phyloP scores from a whole-genome alignment of 1,140 invertebrate species.

The Drosophila gunungcola region DNA sequence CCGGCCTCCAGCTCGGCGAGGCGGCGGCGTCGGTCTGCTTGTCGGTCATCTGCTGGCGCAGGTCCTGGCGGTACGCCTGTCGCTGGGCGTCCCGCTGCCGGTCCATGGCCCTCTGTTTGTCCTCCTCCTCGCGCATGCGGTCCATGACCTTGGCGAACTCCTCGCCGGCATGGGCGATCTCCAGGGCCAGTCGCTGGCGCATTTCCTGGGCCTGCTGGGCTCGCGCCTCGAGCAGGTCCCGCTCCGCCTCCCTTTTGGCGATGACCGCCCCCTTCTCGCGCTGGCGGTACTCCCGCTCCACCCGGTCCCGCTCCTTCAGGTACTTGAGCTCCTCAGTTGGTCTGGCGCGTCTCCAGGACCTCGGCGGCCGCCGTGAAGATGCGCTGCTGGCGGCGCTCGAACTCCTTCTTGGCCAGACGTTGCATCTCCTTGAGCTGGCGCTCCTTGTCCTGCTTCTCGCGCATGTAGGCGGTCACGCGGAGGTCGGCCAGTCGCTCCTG shows the following conservation, averaged over 20 bases:
- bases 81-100: constrained; percentile 59
- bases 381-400: constrained; percentile 85
- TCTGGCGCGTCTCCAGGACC: constrained; percentile 76
- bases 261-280: constrained; percentile 86
- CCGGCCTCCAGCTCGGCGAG: constrained; percentile 84
- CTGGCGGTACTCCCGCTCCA: constrained; percentile 86
- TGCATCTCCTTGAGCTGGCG: constrained; percentile 84
- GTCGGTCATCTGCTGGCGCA: constrained; percentile 86
- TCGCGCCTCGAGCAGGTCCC: constrained; percentile 85
- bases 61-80: constrained; percentile 68
- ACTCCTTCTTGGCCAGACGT: constrained; percentile 80
- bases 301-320: constrained; percentile 86
- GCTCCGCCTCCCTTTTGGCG: constrained; percentile 85
- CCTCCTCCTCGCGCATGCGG: constrained; percentile 85
- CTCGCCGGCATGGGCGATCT: constrained; percentile 87
- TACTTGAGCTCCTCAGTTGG: constrained; percentile 86
- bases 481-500: constrained; percentile 87
- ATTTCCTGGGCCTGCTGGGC: constrained; percentile 85
- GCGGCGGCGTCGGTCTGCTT: constrained; percentile 87
- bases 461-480: constrained; percentile 87
- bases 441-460: constrained; percentile 87
- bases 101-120: constrained; percentile 84
- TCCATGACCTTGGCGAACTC: constrained; percentile 86
- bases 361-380: constrained; percentile 85
- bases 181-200: constrained; percentile 86